Evolutionary conservation across 2,888 invertebrate species (phyloP).

Genomic region (Lacanobia oleracea): DNA sequence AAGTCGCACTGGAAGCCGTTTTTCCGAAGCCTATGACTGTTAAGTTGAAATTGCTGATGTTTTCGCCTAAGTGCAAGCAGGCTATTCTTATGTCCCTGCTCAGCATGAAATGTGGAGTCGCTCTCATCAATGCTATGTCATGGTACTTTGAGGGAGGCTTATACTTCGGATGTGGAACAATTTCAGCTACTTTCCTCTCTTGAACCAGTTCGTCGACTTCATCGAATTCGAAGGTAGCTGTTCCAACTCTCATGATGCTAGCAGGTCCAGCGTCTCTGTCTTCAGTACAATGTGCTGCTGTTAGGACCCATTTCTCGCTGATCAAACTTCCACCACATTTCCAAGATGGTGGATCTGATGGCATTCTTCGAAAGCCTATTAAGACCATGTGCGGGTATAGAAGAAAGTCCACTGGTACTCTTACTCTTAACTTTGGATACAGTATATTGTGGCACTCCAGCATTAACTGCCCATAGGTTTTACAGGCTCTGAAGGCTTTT

Average conservation of each 20-base stretch:
- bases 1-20: conserved; percentile 81
- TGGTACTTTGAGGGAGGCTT: conserved; percentile 90
- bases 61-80: conserved; percentile 86
- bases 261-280: conserved; percentile 87
- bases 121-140: conserved; percentile 92
- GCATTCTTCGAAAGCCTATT: conserved; percentile 78
- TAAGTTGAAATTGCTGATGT: conserved; percentile 75
- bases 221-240: conserved; percentile 88
- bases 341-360: conserved; percentile 73
- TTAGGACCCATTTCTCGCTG: conserved; percentile 83
- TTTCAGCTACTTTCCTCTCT: conserved; percentile 83
- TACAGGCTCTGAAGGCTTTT: conserved; percentile 83
- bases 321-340: conserved; percentile 87
- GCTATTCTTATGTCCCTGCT: conserved; percentile 91
- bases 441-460: conserved; percentile 86
- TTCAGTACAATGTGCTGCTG: conserved; percentile 86
- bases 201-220: conserved; percentile 88
- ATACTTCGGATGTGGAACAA: conserved; percentile 90
- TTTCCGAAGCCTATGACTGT: conserved; percentile 93
- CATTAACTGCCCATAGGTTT: conserved; percentile 80
- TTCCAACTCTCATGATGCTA: conserved; percentile 88
- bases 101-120: conserved; percentile 86
- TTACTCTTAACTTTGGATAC: conserved; percentile 74
- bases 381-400: conserved; percentile 92
- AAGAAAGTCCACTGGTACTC: conserved; percentile 85